A percentile compares a stretch with the other conserved stretches of the same genome.
These are phyloP conservation scores for Synanthedon vespiformis DNA, from an alignment of 2,888 invertebrate genomes.

Conservation along the genomic window DNA sequence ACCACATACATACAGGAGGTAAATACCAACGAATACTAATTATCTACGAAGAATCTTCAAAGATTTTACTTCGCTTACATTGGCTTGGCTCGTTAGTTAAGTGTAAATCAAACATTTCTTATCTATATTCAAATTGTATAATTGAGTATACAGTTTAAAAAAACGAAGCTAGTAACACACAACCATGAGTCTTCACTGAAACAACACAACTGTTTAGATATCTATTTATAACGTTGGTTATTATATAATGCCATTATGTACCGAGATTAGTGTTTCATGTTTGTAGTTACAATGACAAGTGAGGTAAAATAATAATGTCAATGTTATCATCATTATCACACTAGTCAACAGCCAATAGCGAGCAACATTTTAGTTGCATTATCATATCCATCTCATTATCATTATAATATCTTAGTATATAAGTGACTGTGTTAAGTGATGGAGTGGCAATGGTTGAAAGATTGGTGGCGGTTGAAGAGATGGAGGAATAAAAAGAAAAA, in stretches of 20 bases:
- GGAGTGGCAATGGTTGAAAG: slow-evolving; percentile 86
- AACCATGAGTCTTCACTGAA: not conserved
- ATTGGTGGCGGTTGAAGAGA: slow-evolving; percentile 83
- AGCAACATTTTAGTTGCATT: slow-evolving; percentile 23
- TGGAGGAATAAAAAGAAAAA: slow-evolving; percentile 72
- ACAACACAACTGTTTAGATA: not conserved
- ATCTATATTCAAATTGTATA: not conserved
- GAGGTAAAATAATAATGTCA: slow-evolving; percentile 61
- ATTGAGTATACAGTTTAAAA: not conserved
- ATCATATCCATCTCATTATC: slow-evolving; percentile 3
- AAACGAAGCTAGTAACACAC: not conserved
- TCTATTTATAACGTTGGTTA: slow-evolving; percentile 2
- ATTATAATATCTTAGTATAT: not conserved
- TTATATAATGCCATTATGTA: slow-evolving; percentile 9
- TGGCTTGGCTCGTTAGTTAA: no score
- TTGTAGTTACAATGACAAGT: slow-evolving; percentile 50
- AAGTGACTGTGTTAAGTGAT: slow-evolving; percentile 45
- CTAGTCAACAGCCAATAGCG: slow-evolving; percentile 42
- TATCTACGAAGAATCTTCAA: no score
- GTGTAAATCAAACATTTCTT: not conserved
- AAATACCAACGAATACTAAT: no score
- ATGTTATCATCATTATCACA: slow-evolving; percentile 58
- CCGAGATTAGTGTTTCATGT: slow-evolving; percentile 28
- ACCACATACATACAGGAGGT: no score
- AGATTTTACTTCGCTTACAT: no score